Evolutionary conservation across 2,113 vertebrate species (phyloP).

Genomic region (Hippocampus comes): DNA sequence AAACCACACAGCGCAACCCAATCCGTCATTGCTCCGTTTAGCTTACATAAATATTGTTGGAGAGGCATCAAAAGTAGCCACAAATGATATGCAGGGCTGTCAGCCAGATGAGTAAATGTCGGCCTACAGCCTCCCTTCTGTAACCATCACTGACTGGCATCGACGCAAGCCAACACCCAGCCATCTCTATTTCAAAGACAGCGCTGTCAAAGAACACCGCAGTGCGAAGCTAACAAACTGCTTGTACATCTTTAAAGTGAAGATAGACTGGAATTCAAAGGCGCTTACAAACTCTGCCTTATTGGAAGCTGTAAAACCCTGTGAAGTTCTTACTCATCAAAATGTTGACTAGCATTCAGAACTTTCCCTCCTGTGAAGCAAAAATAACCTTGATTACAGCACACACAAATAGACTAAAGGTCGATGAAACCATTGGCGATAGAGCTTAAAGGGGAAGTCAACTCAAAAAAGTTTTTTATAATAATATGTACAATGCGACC

Average conservation of each 20-base stretch:
- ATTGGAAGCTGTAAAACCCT: conserved; percentile 19
- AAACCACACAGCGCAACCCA: conserved; percentile 48
- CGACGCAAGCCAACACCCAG: conserved; percentile 63
- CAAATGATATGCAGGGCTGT: conserved; percentile 55
- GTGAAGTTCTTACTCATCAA: conserved; percentile 30
- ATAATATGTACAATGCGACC: too few relatives aligned
- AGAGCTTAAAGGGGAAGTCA: neutral
- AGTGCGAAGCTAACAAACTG: conserved; percentile 54
- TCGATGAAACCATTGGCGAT: conserved; percentile 34
- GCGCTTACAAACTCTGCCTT: neutral
- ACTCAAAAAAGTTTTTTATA: too few relatives aligned
- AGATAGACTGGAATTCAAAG: conserved; percentile 31
- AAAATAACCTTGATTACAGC: conserved; percentile 34
- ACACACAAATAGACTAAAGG: conserved; percentile 26
- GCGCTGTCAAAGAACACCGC: conserved; percentile 48
- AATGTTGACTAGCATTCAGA: conserved; percentile 42
- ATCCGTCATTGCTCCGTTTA: conserved; percentile 50
- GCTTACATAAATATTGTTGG: conserved; percentile 54
- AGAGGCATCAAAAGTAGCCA: conserved; percentile 60
- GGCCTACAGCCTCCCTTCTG: conserved; percentile 53
- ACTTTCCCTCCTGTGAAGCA: conserved; percentile 30
- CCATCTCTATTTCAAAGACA: conserved; percentile 60
- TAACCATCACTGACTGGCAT: conserved; percentile 45
- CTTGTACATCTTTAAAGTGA: conserved; percentile 35
- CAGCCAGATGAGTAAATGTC: conserved; percentile 52